Evolutionary conservation across 2,888 invertebrate genomes (phyloP).

Genomic region (Laspeyria flexula): DNA sequence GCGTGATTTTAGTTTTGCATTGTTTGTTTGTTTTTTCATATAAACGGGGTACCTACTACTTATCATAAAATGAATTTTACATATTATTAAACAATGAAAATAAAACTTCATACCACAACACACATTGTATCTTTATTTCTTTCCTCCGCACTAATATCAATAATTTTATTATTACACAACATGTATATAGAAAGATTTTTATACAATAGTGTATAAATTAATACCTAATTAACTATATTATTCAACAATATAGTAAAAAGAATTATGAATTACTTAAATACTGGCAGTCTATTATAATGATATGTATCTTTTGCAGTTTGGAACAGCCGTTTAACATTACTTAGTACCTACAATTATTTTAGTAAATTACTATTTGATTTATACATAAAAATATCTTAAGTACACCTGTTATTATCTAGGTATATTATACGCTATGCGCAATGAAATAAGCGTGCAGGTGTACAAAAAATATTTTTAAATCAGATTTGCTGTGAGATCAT

Average conservation of each 20-base stretch:
- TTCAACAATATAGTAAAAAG: constrained; percentile 84
- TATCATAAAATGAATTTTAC: too few species aligned
- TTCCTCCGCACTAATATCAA: constrained; percentile 66
- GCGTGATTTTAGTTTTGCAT: too few species aligned
- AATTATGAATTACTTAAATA: constrained; percentile 76
- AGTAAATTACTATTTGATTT: constrained; percentile 26
- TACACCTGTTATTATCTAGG: constrained; percentile 26
- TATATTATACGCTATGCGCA: constrained; percentile 30
- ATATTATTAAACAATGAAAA: too few species aligned
- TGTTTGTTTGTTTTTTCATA: too few species aligned
- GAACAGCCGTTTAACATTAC: constrained; percentile 75
- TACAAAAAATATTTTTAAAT: constrained; percentile 16
- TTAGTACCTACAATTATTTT: constrained; percentile 51
- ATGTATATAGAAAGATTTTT: constrained; percentile 86
- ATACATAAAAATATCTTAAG: constrained; percentile 22
- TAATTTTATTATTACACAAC: constrained; percentile 84
- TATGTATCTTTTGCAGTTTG: constrained; percentile 85
- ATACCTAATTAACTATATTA: constrained; percentile 77
- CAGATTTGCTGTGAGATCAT: constrained; percentile 36
- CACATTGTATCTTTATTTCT: constrained; percentile 82
- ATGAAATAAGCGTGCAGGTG: constrained; percentile 15
- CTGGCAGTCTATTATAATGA: constrained; percentile 86
- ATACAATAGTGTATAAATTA: constrained; percentile 86
- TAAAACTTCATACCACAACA: constrained; percentile 72
- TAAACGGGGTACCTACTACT: too few species aligned